phyloP scores from a whole-genome alignment of 2,888 invertebrate species.

The Lamellibrachia satsuma region DNA sequence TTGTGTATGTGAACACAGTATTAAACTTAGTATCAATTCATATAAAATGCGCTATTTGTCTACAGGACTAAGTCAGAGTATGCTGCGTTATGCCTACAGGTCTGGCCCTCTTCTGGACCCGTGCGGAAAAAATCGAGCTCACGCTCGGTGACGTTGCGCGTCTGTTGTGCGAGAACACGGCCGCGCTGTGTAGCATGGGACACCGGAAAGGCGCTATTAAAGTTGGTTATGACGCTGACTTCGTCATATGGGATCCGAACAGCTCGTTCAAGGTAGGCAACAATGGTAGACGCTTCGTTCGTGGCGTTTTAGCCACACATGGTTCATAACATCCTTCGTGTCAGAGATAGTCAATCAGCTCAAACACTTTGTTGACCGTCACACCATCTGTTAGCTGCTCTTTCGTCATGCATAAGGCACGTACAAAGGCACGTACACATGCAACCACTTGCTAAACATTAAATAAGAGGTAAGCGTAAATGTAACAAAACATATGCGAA shows the following conservation, averaged over 20 bases:
- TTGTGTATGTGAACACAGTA: too few relatives aligned
- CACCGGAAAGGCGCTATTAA: conserved; percentile 42
- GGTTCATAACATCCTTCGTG: background rate
- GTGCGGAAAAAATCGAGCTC: conserved; percentile 36
- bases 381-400: background rate
- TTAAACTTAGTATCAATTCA: too few relatives aligned
- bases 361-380: background rate
- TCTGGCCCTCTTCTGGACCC: conserved; percentile 45
- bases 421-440: background rate
- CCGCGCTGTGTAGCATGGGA: conserved; percentile 39
- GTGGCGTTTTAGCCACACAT: background rate
- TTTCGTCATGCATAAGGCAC: background rate
- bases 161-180: conserved; percentile 42
- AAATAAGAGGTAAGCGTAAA: background rate
- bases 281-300: background rate
- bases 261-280: conserved; percentile 36
- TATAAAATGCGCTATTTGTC: background rate
- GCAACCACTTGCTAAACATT: background rate
- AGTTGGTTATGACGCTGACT: conserved; percentile 46
- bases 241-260: conserved; percentile 48
- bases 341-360: background rate
- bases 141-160: conserved; percentile 36
- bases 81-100: conserved; percentile 33
- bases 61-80: background rate
- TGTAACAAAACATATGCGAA: background rate